Base-by-base conservation (phyloP, 2,113 vertebrate species). In the Labeo catla region DNA sequence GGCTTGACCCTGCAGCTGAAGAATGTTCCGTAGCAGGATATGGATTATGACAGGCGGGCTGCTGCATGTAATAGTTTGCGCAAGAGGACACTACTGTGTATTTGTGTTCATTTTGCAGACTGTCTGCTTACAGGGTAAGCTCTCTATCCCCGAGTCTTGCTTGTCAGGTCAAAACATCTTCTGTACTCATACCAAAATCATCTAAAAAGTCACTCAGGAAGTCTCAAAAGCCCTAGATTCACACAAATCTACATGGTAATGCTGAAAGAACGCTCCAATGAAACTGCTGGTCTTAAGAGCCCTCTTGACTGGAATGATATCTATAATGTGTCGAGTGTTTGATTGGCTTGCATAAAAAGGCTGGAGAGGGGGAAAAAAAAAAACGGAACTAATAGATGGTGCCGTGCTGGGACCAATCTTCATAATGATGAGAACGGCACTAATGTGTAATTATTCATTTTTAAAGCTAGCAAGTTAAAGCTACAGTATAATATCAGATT, bases 1-100 rank as follows among this genome's bases (percentile, higher is more conserved):
- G 72, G 59, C 57, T 83, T 77, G 77, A 81, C 82, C 76, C 82
- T 52, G 57, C 85, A 82, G 57, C 43, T 83, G 50, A 59, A n/a
- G 73, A 83, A 79, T 73, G 74, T 72, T 76, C 49, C 57, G 76
- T 13, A 57, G 76, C 50, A 76, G 79, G 34, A 83, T 83, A 83
- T 65, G 79, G 34, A 39, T 61, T 36, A 19, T 81, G 45, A 82
- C 19, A 79, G 84, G 63, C 47, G 2, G 19, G n/a, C 77, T 34
- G 34, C 76, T 86, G 82, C 68, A 73, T 63, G 68, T 59, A 73
- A 61, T 9, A 34, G 21, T 47, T 8, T 49, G 86, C 57, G 47
- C 4, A 5, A 45, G 54, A 61, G 77, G 21, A 39, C 4, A 21
- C 52, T 23, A 7, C 21, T 61, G 36, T 84, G 57, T 54, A 10